These are phyloP conservation scores for Urophycis tenuis DNA, from an alignment of 2,797 vertebrate genomes.

Conservation along the genomic window DNA sequence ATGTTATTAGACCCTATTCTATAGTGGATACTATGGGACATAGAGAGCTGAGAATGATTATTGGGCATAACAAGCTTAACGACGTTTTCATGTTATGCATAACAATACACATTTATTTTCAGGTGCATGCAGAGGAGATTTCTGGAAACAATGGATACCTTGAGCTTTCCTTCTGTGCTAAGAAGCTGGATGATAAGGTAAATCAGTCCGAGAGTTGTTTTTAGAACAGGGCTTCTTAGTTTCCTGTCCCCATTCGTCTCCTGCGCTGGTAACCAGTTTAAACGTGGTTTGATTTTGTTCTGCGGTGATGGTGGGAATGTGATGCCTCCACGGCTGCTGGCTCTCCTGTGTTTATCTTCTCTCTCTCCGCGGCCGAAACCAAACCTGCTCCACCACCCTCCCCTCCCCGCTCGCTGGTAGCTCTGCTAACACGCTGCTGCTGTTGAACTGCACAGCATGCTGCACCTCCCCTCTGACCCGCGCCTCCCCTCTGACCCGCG, in stretches of 20 bases:
- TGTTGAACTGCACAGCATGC: not conserved
- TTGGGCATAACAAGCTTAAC: not conserved
- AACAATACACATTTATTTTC: conserved; percentile 27
- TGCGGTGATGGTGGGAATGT: conserved; percentile 12
- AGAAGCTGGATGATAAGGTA: conserved; percentile 95
- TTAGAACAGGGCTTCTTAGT: too few relatives aligned
- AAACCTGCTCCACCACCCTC: conserved; percentile 31
- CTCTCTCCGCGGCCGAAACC: conserved; percentile 13
- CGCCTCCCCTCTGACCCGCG: not conserved
- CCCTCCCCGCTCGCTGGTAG: conserved; percentile 24
- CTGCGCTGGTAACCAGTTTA: too few relatives aligned
- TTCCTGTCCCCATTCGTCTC: too few relatives aligned
- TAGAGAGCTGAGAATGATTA: not conserved
- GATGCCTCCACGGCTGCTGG: conserved; percentile 22
- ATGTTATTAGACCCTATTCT: not conserved
- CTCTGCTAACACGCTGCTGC: conserved; percentile 1
- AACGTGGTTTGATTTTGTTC: too few relatives aligned
- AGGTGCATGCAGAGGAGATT: conserved; percentile 93
- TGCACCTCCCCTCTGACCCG: not conserved
- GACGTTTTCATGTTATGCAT: not conserved
- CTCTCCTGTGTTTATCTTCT: conserved; percentile 22
- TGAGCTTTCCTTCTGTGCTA: conserved; percentile 86
- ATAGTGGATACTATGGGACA: not conserved
- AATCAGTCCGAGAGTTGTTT: conserved; percentile 21
- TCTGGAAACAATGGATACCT: conserved; percentile 93